Percentiles rank a stretch among this genome's conserved stretches.
phyloP scores from a whole-genome alignment of 2,888 invertebrate species.

The Tholera decimalis region DNA sequence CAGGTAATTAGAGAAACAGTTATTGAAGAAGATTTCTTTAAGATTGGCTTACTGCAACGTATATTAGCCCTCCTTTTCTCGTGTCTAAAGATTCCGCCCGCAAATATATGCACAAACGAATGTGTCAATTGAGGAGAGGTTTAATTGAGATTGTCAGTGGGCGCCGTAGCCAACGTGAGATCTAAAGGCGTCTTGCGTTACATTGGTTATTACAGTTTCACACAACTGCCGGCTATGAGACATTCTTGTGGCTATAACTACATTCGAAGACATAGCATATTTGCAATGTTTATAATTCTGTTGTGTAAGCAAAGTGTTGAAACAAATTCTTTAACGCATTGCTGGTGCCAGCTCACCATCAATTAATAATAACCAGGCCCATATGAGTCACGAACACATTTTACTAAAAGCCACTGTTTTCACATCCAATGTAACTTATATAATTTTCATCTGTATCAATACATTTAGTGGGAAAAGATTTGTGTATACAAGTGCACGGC shows the following conservation, averaged over 20 bases:
- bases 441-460: constrained; percentile 47
- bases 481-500: constrained; percentile 44
- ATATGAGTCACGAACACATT: neutral
- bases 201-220: neutral
- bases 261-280: neutral
- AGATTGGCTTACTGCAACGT: neutral
- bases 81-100: neutral
- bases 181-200: neutral
- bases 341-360: neutral
- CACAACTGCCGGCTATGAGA: neutral
- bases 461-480: constrained; percentile 26
- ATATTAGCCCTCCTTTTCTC: neutral
- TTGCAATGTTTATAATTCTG: constrained; percentile 2
- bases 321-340: constrained; percentile 5
- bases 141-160: neutral
- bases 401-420: neutral
- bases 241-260: constrained; percentile 5
- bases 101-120: neutral
- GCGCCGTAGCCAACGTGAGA: neutral
- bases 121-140: neutral
- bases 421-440: neutral
- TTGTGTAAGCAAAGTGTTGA: neutral
- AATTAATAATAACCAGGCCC: neutral
- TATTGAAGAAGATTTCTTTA: neutral
- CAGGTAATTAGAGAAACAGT: neutral